A percentile compares a stretch with the other conserved stretches of the same genome.
Evolutionary conservation across 2,113 vertebrate species (phyloP).

Genomic region (Rhipidura dahli): DNA sequence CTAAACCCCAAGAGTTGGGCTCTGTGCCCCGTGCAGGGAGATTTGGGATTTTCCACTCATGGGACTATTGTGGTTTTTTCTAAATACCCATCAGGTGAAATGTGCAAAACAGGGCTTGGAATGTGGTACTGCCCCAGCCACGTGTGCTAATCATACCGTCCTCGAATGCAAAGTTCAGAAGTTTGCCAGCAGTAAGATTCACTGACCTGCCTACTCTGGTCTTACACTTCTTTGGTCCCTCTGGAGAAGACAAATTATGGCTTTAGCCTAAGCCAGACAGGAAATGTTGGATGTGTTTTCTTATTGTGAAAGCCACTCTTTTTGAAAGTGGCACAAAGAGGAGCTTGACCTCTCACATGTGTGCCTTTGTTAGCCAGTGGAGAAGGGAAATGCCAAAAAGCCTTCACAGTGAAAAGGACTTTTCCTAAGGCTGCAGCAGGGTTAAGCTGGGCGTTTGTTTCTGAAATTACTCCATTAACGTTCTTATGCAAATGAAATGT

Average conservation of each 20-base stretch:
- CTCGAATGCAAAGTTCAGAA: not conserved
- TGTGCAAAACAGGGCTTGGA: not conserved
- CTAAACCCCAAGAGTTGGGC: not conserved
- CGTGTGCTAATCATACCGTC: accelerated
- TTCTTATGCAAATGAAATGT: conserved; percentile 6
- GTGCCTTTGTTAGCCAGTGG: not conserved
- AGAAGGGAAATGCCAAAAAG: not conserved
- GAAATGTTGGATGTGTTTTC: not conserved
- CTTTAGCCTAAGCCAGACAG: not conserved
- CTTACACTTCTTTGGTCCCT: not conserved
- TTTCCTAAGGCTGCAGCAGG: not conserved
- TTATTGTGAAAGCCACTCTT: not conserved
- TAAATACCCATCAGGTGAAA: not conserved
- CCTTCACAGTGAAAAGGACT: not conserved
- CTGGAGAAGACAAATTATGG: not conserved
- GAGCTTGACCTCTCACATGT: not conserved
- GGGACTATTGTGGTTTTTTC: not conserved
- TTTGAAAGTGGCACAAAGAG: not conserved
- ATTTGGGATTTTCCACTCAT: not conserved
- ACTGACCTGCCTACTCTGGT: not conserved
- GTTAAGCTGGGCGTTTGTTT: not conserved
- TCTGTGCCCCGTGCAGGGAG: not conserved
- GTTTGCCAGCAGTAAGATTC: not conserved
- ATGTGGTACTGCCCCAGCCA: not conserved
- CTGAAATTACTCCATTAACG: not conserved